Percentiles rank a stretch among this genome's conserved stretches.
Evolutionary conservation across 2,113 vertebrate species (phyloP).

Genomic region (Eolophus roseicapilla): DNA sequence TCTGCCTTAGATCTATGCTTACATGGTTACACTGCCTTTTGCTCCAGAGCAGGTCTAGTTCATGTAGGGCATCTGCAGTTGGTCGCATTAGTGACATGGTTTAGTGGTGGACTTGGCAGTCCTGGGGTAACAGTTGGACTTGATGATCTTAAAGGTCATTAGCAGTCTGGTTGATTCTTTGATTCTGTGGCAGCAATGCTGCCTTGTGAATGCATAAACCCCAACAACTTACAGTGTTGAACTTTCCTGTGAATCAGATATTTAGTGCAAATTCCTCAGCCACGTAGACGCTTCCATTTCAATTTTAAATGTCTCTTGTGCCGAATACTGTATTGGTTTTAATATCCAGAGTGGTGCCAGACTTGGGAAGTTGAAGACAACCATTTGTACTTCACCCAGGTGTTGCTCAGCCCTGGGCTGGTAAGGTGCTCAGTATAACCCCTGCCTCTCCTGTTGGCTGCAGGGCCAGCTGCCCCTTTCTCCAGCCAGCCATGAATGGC

Average conservation of each 20-base stretch:
- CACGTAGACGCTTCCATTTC: accelerated
- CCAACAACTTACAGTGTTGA: background rate
- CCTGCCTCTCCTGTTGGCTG: background rate
- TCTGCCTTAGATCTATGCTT: background rate
- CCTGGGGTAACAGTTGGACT: background rate
- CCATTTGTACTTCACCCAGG: background rate
- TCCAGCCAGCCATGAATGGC: accelerated
- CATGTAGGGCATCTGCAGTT: accelerated
- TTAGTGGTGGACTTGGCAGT: background rate
- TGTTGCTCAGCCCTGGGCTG: background rate
- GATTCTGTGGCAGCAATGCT: background rate
- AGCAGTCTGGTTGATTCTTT: background rate
- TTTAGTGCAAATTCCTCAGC: background rate
- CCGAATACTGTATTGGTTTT: accelerated
- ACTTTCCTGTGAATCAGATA: background rate
- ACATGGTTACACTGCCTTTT: background rate
- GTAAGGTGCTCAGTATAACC: background rate
- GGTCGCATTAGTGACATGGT: accelerated
- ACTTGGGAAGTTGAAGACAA: background rate
- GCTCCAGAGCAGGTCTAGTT: background rate
- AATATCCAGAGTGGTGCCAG: background rate
- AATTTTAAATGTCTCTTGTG: background rate
- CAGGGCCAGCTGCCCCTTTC: background rate
- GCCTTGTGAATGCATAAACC: background rate
- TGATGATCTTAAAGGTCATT: background rate